Evolutionary conservation across 2,888 invertebrate genomes (phyloP).

Genomic region (Mythimna loreyi): DNA sequence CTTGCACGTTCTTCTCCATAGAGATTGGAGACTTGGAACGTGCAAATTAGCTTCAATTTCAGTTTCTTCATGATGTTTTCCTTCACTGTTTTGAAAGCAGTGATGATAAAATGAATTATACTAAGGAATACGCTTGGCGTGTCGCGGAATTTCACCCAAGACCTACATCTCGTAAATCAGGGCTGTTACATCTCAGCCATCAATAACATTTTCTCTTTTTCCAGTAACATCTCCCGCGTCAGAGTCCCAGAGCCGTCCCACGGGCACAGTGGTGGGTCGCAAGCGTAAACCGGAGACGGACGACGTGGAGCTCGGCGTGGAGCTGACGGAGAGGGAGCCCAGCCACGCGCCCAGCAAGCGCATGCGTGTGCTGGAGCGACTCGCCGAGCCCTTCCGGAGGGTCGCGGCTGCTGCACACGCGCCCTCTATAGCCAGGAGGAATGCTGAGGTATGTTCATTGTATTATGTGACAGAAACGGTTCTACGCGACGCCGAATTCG

Average conservation of each 20-base stretch:
- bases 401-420: constrained; percentile 46
- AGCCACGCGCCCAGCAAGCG: constrained; percentile 68
- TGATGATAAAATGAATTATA: too few species aligned
- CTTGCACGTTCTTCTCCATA: too few species aligned
- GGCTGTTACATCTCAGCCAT: too few species aligned
- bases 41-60: too few species aligned
- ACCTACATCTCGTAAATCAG: too few species aligned
- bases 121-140: too few species aligned
- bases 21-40: too few species aligned
- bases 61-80: too few species aligned
- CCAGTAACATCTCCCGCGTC: constrained; percentile 20
- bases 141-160: too few species aligned
- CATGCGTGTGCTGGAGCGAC: constrained; percentile 77
- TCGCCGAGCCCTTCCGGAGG: constrained; percentile 74
- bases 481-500: too few species aligned
- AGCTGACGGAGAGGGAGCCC: not conserved
- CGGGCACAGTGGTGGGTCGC: constrained; percentile 86
- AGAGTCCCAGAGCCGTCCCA: constrained; percentile 74
- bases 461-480: too few species aligned
- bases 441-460: constrained; percentile 72
- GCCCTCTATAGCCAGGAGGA: constrained; percentile 61
- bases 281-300: constrained; percentile 81
- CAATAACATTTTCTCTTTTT: not conserved
- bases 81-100: too few species aligned
- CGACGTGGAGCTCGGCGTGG: constrained; percentile 50